Base-by-base conservation (phyloP, 2,113 vertebrate species). In the Callocephalon fimbriatum region DNA sequence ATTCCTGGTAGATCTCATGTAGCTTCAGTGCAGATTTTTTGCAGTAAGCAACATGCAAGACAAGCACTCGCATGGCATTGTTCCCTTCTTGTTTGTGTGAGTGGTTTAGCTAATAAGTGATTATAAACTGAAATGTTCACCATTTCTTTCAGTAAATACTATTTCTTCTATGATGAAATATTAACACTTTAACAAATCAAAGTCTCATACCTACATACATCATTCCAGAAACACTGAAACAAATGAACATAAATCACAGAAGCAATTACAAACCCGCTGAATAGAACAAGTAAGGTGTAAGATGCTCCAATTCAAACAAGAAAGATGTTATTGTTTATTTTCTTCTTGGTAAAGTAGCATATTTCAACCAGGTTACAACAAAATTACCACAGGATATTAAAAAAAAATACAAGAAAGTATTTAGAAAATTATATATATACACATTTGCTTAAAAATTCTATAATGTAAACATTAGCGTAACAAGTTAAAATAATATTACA, bases 341-440 rank as follows among this genome's bases (percentile, higher is more conserved):
- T 93, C 87, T 72, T 95, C 88, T 66, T 81, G 80, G 81, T 90
- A 96, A 98, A 97, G 97, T 85, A 92, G 80, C 62, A 91, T 91
- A 61, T 95, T 94, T 97, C 93, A 88, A 97, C 50, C 86, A 68
- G 71, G 75, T 88, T 93, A 96, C 97, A 98, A 98, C 95, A 98
- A 98, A 98, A 98, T 97, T 90, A 95, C 91, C 96, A 98, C 94
- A 97, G 93, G 71, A 91, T 97, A 97, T 95, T 97, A 96, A 98
- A 97, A 97, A 98, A 65, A 44, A 29, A 32, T 96, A 96, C 90
- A 97, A 97, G 88, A 91, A 96, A 89, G 65, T 90, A 70, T 96
- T 97, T 98, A 98, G 92, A 98, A 98, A 98, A 98, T 96, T 97
- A 97, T 97, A 97, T 98, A 98, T 97, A 96, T 94, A 97, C 12